These are phyloP conservation scores for Bubo blakistoni DNA, from an alignment of 2,113 vertebrate genomes.

Conservation along the genomic window DNA sequence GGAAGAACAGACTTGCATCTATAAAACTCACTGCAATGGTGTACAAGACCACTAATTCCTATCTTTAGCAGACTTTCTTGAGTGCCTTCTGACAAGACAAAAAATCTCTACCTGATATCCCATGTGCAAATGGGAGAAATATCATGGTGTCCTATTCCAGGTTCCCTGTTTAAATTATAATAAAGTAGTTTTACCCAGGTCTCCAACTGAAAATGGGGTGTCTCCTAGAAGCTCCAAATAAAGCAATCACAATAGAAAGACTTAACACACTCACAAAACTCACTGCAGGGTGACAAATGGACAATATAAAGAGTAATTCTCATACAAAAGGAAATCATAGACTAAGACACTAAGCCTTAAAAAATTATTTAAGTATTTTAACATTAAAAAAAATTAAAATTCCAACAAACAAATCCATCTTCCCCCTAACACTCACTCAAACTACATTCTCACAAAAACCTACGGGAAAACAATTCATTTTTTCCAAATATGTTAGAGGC, in stretches of 20 bases:
- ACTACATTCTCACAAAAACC: background rate
- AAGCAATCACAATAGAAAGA: background rate
- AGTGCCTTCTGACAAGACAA: background rate
- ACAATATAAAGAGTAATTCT: background rate
- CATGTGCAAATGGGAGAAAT: background rate
- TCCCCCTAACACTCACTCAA: background rate
- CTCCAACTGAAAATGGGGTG: background rate
- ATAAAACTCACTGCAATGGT: background rate
- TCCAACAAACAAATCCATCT: background rate
- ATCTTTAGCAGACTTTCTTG: background rate
- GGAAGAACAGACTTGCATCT: background rate
- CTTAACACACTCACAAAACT: background rate
- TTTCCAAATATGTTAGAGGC: background rate
- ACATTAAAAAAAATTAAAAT: background rate
- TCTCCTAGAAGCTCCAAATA: background rate
- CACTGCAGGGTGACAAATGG: background rate
- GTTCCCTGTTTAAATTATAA: background rate
- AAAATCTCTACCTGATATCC: background rate
- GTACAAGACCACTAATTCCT: background rate
- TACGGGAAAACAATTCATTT: rapidly evolving
- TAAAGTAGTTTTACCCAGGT: background rate
- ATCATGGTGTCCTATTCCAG: background rate
- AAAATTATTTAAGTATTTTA: background rate
- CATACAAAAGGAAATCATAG: background rate
- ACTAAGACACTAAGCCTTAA: background rate